These are phyloP conservation scores for Rhingia rostrata DNA, from an alignment of 2,888 invertebrate genomes.

Conservation along the genomic window DNA sequence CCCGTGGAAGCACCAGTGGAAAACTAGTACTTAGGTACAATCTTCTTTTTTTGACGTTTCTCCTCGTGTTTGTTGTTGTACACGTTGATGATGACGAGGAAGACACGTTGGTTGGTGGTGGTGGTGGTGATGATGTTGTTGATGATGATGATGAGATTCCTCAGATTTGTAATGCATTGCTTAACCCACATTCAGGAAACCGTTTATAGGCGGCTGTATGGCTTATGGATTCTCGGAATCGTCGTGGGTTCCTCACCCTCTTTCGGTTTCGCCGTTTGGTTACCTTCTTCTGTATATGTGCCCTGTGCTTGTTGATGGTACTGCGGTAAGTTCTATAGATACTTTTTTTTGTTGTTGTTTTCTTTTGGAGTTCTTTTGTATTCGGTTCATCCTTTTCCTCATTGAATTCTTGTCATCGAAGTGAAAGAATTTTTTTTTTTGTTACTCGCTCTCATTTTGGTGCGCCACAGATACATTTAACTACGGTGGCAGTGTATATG, in stretches of 20 bases:
- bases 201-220: conserved; percentile 74
- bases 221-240: conserved; percentile 74
- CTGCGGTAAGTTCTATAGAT: conserved; percentile 72
- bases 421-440: conserved; percentile 62
- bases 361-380: conserved; percentile 58
- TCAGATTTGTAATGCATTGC: conserved; percentile 74
- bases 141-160: conserved; percentile 71
- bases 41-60: conserved; percentile 63
- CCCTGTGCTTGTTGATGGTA: conserved; percentile 43
- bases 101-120: not conserved
- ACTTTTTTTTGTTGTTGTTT: conserved; percentile 47
- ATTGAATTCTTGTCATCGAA: conserved; percentile 70
- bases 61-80: conserved; percentile 37
- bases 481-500: conserved; percentile 46
- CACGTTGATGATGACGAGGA: conserved; percentile 3
- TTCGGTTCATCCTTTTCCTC: conserved; percentile 68
- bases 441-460: conserved; percentile 47
- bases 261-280: conserved; percentile 43
- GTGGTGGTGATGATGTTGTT: conserved; percentile 47
- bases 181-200: conserved; percentile 74
- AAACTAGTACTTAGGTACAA: conserved; percentile 22
- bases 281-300: conserved; percentile 43
- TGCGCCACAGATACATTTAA: conserved; percentile 56
- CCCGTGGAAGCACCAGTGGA: conserved; percentile 38
- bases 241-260: conserved; percentile 70